These are phyloP conservation scores for Pilophorus perplexus DNA, from an alignment of 2,888 invertebrate genomes.

Conservation along the genomic window DNA sequence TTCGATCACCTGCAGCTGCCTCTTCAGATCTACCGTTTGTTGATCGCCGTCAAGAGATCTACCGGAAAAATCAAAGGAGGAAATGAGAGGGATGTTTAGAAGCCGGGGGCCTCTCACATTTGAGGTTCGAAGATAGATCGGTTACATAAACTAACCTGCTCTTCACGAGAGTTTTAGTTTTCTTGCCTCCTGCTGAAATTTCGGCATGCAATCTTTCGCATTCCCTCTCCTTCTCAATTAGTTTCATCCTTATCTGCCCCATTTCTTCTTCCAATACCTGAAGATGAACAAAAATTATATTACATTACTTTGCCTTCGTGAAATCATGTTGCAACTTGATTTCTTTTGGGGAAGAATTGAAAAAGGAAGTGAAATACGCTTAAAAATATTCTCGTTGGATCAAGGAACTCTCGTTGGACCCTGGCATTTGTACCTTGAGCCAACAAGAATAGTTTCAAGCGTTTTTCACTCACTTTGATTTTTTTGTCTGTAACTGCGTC, in stretches of 20 bases:
- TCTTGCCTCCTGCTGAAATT: conserved; percentile 62
- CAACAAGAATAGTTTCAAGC: not conserved
- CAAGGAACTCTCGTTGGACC: too few relatives aligned
- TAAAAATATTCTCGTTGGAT: too few relatives aligned
- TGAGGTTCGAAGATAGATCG: too few relatives aligned
- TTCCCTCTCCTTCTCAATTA: conserved; percentile 79
- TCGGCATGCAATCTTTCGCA: conserved; percentile 74
- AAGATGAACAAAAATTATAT: not conserved
- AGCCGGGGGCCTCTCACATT: too few relatives aligned
- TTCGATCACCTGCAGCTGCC: conserved; percentile 73
- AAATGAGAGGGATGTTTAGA: too few relatives aligned
- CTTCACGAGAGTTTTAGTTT: conserved; percentile 62
- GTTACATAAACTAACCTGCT: conserved; percentile 62
- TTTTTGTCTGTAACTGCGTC: conserved; percentile 64
- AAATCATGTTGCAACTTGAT: too few relatives aligned
- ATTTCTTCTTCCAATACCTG: conserved; percentile 71
- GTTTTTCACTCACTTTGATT: conserved; percentile 57
- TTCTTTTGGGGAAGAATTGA: too few relatives aligned
- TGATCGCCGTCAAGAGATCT: conserved; percentile 65
- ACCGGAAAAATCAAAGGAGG: conserved; percentile 47
- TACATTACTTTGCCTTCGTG: not conserved
- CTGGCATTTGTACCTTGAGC: too few relatives aligned
- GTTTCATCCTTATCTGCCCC: conserved; percentile 67
- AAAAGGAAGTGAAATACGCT: too few relatives aligned
- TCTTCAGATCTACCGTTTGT: conserved; percentile 66